Base-by-base conservation (phyloP, 2,888 invertebrate species). In the Phortica okadai region DNA sequence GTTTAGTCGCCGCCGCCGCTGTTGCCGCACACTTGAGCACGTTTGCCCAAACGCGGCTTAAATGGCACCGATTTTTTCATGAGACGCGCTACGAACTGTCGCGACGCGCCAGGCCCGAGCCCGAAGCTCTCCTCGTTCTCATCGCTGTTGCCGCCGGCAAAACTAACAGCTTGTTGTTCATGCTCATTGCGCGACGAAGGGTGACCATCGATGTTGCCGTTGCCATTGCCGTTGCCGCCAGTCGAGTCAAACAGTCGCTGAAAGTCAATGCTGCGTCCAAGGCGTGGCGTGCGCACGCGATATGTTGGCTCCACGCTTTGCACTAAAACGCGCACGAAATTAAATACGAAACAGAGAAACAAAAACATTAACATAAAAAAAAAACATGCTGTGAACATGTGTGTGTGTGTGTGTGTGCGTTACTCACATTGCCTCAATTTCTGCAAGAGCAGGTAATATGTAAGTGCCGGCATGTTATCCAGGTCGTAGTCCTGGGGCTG, bases 51-150 rank as follows among this genome's bases (percentile, higher is more conserved):
- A 84, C 92, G 90, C 78, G 92, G 92, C 80, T 90, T 92, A 88
- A 92, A 92, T 76, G 91, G 91, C 78, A 91, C 90, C 76, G 91
- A 90, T 82, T 92, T 92, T 86, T 92, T 91, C 70, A 92, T 92
- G 81, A 92, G 83, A 82, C 92, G 90, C 77, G 93, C 92, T 74
- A 92, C 90, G 83, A 92, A 93, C 79, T 92, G 92, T 73, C 92
- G 92, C 74, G 81, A 80, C 77, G 74, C 66, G 72, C 76, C 78
- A 70, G 77, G 74, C 73, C 74, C 42, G 41, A 41, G 74, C 73
- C 74, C 42, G 41, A 41, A 42, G 77, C 75, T 76, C 75, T 73
- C 69, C 54, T 11, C 62, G 6, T 74, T 73, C 21, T 25, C 74
- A 41, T 67, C 21, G 25, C 42, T 59, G 16, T 56, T 56, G 42